Evolutionary conservation across 1,140 invertebrate genomes (phyloP).

Genomic region (Hyphantria cunea): DNA sequence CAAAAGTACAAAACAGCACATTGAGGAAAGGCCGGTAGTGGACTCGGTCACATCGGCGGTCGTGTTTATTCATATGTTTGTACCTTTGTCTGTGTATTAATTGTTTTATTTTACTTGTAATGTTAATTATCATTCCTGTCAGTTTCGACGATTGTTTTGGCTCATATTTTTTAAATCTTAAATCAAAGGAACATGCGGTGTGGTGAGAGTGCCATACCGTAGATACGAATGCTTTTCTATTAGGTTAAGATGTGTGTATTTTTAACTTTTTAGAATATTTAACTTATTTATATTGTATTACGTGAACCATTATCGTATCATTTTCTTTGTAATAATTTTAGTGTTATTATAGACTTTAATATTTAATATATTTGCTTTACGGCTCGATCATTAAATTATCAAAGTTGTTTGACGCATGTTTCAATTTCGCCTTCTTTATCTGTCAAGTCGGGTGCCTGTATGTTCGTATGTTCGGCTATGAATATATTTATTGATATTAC

Average conservation of each 20-base stretch:
- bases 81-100: conserved; percentile 75
- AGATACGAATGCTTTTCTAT: conserved; percentile 78
- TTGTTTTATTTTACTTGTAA: conserved; percentile 67
- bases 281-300: conserved; percentile 82
- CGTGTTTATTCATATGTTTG: conserved; percentile 73
- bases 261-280: conserved; percentile 81
- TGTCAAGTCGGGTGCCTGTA: conserved; percentile 70
- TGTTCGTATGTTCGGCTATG: conserved; percentile 27
- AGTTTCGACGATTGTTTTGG: conserved; percentile 64
- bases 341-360: conserved; percentile 77
- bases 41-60: conserved; percentile 46
- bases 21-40: conserved; percentile 26
- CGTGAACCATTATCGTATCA: conserved; percentile 77
- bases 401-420: conserved; percentile 72
- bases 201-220: conserved; percentile 48
- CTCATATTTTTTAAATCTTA: conserved; percentile 55
- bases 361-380: conserved; percentile 81
- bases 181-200: conserved; percentile 37
- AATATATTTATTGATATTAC: conserved; percentile 39
- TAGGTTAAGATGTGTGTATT: conserved; percentile 81
- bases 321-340: conserved; percentile 80
- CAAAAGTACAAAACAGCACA: conserved; percentile 78
- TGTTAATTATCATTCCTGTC: conserved; percentile 71
- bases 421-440: conserved; percentile 70
- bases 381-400: conserved; percentile 73